Base-by-base conservation (phyloP, 2,888 invertebrate species). In the Tetragonula carbonaria region DNA sequence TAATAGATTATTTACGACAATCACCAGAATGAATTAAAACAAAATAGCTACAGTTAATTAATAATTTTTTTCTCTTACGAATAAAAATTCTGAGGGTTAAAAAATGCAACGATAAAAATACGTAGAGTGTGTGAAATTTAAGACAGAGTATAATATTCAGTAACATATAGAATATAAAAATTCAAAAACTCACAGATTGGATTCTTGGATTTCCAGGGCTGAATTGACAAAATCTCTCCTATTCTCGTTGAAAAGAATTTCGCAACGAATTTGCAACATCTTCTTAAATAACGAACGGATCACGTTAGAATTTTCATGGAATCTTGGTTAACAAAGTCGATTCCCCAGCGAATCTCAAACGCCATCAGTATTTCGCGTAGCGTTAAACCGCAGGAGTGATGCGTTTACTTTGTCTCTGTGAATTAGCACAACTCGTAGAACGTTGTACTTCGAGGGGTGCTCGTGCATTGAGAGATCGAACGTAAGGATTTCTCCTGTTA, bases 401-500 rank as follows among this genome's bases (percentile, higher is more conserved):
- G 28, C n/a, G 70, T 70, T 76, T 51, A 76, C 50, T 70, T n/a
- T 51, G 57, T 70, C 59, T 33, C 38, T 11, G 21, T 38, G 50
- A 62, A 59, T 68, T 28, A 28, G 28, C 45, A 11, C 50, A 14
- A 18, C 14, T 4, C 14, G 67, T 21, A 13, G 18, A 55, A 14
- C 67, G 67, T 28, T 59, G 53, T 4, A 28, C 18, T 4, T 51
- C 14, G n/a, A 16, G 2, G 2, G n/a, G 11, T 45, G 73, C 65
- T 80, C 77, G 53, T 65, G 65, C 59, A 63, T 62, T n/a, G 23
- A 68, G 23, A 68, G 38, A 68, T 74, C 55, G 33, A 57, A 55
- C 67, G 53, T 18, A n/a, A 50, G 51, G 51, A 73, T 68, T 83
- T 73, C 59, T 65, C 67, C 23, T 51, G 67, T 75, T 83, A 77